A percentile compares a stretch with the other conserved stretches of the same genome.
These are phyloP conservation scores for Nephotettix cincticeps DNA, from an alignment of 1,140 invertebrate genomes.

Conservation along the genomic window DNA sequence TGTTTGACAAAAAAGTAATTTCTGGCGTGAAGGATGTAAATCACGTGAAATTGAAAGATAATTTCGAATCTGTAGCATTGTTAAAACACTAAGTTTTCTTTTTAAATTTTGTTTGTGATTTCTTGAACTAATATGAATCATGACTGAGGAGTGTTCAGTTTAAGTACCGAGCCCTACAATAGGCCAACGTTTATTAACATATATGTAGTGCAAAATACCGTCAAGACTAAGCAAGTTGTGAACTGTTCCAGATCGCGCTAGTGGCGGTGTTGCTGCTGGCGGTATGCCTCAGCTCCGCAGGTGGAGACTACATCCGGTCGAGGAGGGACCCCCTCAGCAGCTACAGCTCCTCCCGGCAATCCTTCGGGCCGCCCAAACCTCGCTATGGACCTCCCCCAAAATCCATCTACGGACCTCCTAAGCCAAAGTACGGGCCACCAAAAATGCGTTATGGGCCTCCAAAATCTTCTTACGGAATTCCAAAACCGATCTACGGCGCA, in stretches of 20 bases:
- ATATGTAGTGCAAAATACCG: too few relatives aligned
- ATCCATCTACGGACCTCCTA: slow-evolving; percentile 29
- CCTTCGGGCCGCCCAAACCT: slow-evolving; percentile 36
- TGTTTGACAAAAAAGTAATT: too few relatives aligned
- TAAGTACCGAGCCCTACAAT: too few relatives aligned
- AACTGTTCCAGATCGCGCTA: neutral
- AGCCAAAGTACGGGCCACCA: slow-evolving; percentile 28
- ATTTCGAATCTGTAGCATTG: too few relatives aligned
- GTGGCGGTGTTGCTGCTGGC: neutral
- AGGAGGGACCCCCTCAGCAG: slow-evolving; percentile 28
- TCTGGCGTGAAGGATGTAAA: too few relatives aligned
- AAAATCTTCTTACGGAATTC: slow-evolving; percentile 35
- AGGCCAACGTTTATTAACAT: too few relatives aligned
- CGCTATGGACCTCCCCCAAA: slow-evolving; percentile 35
- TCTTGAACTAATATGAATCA: too few relatives aligned
- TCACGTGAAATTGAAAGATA: too few relatives aligned
- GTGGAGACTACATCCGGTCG: slow-evolving; percentile 31
- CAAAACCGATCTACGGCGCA: slow-evolving; percentile 33
- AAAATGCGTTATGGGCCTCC: slow-evolving; percentile 40
- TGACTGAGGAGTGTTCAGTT: too few relatives aligned
- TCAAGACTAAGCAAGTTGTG: too few relatives aligned
- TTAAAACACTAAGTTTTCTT: too few relatives aligned
- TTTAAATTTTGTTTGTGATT: too few relatives aligned
- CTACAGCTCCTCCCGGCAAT: slow-evolving; percentile 27
- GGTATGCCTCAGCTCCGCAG: neutral